Evolutionary conservation across 2,888 invertebrate genomes (phyloP).

Genomic region (Dasysyrphus tricinctus): DNA sequence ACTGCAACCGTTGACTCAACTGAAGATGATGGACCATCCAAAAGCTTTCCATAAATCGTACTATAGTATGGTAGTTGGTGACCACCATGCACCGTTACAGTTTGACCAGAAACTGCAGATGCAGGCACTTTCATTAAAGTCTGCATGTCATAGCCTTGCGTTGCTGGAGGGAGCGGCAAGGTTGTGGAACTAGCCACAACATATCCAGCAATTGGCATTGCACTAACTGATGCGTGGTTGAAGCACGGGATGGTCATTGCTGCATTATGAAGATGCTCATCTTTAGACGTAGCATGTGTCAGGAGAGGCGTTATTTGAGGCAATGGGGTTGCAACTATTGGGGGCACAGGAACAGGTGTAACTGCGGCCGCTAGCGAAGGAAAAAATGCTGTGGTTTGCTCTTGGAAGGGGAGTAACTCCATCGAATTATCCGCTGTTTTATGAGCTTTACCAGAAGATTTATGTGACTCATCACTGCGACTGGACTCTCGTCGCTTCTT

Average conservation of each 20-base stretch:
- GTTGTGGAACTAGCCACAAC: slow-evolving; percentile 75
- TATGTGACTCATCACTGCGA: slow-evolving; percentile 75
- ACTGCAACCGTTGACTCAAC: slow-evolving; percentile 78
- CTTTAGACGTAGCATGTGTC: slow-evolving; percentile 23
- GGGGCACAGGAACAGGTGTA: background rate
- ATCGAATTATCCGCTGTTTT: slow-evolving; percentile 41
- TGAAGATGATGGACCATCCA: slow-evolving; percentile 83
- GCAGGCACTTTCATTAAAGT: slow-evolving; percentile 70
- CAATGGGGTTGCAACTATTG: background rate
- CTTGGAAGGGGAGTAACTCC: slow-evolving; percentile 60
- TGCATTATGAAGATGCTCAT: slow-evolving; percentile 68
- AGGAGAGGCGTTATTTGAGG: slow-evolving; percentile 9
- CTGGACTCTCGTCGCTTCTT: slow-evolving; percentile 78
- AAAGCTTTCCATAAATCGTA: slow-evolving; percentile 84
- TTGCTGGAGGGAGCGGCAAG: slow-evolving; percentile 77
- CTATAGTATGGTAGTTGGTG: slow-evolving; percentile 81
- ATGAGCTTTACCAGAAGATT: slow-evolving; percentile 42
- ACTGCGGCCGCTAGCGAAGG: slow-evolving; percentile 11
- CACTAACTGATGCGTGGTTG: slow-evolving; percentile 65
- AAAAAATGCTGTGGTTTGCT: slow-evolving; percentile 30
- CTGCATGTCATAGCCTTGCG: slow-evolving; percentile 68
- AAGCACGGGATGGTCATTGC: slow-evolving; percentile 76
- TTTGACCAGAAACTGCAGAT: slow-evolving; percentile 35
- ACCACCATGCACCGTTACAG: slow-evolving; percentile 59
- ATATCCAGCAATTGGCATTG: slow-evolving; percentile 74